Conservation (phyloP, 2,797 vertebrate genomes). For the Sebastes miniatus region DNA sequence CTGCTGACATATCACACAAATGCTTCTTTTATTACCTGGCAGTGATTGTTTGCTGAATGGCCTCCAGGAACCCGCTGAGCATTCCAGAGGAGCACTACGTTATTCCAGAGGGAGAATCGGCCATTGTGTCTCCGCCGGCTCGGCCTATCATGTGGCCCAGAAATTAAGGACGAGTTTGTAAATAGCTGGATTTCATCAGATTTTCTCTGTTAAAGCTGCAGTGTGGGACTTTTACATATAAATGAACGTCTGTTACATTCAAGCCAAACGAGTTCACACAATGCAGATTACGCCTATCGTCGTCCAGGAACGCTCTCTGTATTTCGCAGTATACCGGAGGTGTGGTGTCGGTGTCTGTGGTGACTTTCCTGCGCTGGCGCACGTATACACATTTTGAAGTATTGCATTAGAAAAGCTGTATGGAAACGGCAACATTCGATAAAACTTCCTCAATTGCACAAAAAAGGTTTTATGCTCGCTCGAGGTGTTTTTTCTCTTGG, state of each 20-base stretch:
- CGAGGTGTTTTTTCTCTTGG: no score
- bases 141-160: conserved; percentile 42
- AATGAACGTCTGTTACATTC: not conserved
- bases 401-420: no score
- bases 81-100: conserved; percentile 84
- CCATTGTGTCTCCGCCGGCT: conserved; percentile 72
- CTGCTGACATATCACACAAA: conserved; percentile 91
- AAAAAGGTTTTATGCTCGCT: no score
- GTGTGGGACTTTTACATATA: not conserved
- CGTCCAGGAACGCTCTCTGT: no score
- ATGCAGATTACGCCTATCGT: not conserved
- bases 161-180: conserved; percentile 39
- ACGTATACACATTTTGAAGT: no score
- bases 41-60: conserved; percentile 88
- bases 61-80: conserved; percentile 77
- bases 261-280: not conserved
- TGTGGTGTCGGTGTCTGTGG: no score
- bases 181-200: conserved; percentile 30
- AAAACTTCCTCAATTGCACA: no score
- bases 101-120: conserved; percentile 79
- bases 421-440: no score
- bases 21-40: conserved; percentile 91
- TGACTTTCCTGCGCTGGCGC: no score
- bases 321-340: no score
- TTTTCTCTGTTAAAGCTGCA: not conserved